Evolutionary conservation across 2,797 vertebrate species (phyloP).

Genomic region (Yasuhikotakia modesta): DNA sequence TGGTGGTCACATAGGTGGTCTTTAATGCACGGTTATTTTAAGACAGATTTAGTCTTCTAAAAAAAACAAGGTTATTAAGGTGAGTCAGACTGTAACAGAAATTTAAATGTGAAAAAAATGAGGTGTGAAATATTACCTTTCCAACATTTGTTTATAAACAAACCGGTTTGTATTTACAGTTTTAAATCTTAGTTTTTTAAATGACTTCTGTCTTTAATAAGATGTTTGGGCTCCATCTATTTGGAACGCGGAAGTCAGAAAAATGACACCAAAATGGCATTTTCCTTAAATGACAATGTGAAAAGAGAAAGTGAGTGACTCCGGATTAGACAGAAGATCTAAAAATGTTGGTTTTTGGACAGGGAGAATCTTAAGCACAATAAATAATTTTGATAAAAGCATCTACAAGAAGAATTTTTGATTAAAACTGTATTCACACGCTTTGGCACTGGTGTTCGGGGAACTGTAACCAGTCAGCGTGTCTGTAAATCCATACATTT

Average conservation of each 20-base stretch:
- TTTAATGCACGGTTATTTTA: conserved; percentile 21
- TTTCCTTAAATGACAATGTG: conserved; percentile 69
- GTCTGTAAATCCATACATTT: conserved; percentile 16
- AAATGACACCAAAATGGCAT: conserved; percentile 76
- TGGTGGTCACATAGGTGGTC: no score
- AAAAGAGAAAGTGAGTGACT: conserved; percentile 68
- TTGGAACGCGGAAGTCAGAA: conserved; percentile 73
- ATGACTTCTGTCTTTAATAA: conserved; percentile 80
- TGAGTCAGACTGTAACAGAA: conserved; percentile 54
- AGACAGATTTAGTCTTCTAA: not conserved
- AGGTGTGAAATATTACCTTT: no score
- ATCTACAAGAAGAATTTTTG: conserved; percentile 3
- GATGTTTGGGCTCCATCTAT: conserved; percentile 81
- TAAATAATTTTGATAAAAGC: not conserved
- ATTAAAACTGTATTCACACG: not conserved
- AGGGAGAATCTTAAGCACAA: not conserved
- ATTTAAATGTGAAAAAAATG: conserved; percentile 56
- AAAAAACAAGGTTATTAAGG: conserved; percentile 33
- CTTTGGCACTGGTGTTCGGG: not conserved
- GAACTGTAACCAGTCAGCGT: conserved; percentile 18
- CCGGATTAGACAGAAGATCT: not conserved
- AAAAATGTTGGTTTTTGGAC: not conserved
- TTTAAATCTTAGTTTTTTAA: conserved; percentile 57
- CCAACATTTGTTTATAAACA: conserved; percentile 32
- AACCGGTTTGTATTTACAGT: not conserved